phyloP scores from a whole-genome alignment of 2,113 vertebrate species.

The Nicator chloris region DNA sequence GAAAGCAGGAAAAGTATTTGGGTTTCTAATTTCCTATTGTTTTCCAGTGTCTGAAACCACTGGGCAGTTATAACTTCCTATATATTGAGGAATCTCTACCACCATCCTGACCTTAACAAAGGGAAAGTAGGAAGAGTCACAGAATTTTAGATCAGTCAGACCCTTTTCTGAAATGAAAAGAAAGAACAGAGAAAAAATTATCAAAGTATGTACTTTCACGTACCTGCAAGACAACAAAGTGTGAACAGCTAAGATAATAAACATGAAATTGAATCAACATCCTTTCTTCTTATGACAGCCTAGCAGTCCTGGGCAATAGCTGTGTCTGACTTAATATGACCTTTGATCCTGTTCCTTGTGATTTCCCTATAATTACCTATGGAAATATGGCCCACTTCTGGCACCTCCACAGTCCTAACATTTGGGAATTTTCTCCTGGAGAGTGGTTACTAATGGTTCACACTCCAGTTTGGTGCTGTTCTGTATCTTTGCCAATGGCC shows the following conservation, averaged over 20 bases:
- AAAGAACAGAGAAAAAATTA: background rate
- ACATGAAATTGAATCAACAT: background rate
- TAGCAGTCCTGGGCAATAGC: background rate
- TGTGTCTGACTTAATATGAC: background rate
- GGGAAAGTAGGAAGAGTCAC: background rate
- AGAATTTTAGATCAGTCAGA: background rate
- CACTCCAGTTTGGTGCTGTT: background rate
- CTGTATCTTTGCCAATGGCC: background rate
- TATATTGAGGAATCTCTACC: background rate
- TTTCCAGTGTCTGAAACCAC: background rate
- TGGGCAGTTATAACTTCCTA: background rate
- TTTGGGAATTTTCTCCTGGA: background rate
- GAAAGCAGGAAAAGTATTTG: background rate
- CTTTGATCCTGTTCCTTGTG: background rate
- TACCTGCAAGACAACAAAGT: background rate
- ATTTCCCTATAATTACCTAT: background rate
- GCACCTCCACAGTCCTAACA: background rate
- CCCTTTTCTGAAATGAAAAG: background rate
- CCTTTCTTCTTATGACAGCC: background rate
- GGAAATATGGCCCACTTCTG: background rate
- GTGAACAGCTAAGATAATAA: background rate
- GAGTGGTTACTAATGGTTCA: background rate
- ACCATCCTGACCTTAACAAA: background rate
- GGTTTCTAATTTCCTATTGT: background rate
- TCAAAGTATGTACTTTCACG: background rate